Conservation (phyloP, 2,888 invertebrate species). For the Agrotis clavis region DNA sequence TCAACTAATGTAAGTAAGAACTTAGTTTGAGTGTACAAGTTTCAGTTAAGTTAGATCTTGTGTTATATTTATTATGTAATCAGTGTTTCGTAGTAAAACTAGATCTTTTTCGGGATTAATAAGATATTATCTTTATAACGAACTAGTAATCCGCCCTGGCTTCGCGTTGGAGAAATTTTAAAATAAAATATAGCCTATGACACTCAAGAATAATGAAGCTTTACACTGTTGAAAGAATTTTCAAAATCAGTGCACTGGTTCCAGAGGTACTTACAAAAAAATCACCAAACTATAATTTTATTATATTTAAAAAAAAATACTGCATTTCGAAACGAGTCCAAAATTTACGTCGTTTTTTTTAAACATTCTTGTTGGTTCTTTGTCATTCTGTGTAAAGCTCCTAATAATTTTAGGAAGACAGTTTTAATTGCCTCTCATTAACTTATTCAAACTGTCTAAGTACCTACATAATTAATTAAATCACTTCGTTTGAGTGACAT, state of each 20-base stretch:
- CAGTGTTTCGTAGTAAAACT: not conserved
- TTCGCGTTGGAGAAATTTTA: too few species aligned
- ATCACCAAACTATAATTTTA: too few species aligned
- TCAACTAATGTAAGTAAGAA: slow-evolving; percentile 16
- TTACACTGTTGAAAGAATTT: too few species aligned
- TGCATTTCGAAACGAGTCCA: too few species aligned
- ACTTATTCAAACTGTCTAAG: not conserved
- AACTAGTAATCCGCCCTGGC: too few species aligned
- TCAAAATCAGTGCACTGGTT: too few species aligned
- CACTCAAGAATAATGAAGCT: too few species aligned
- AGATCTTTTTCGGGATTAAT: not conserved
- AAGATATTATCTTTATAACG: not conserved
- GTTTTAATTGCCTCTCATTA: not conserved
- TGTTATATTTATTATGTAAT: slow-evolving; percentile 9
- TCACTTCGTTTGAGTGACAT: not conserved
- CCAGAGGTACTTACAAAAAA: too few species aligned
- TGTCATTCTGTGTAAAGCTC: not conserved
- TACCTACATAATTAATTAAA: not conserved
- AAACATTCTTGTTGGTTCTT: not conserved
- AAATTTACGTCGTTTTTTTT: too few species aligned
- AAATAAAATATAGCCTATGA: too few species aligned
- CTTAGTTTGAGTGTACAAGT: slow-evolving; percentile 4
- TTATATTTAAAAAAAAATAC: too few species aligned
- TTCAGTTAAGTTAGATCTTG: slow-evolving; percentile 1
- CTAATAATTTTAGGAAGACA: not conserved